These are phyloP conservation scores for Leptoclinus maculatus DNA, from an alignment of 2,797 vertebrate genomes.

Conservation along the genomic window DNA sequence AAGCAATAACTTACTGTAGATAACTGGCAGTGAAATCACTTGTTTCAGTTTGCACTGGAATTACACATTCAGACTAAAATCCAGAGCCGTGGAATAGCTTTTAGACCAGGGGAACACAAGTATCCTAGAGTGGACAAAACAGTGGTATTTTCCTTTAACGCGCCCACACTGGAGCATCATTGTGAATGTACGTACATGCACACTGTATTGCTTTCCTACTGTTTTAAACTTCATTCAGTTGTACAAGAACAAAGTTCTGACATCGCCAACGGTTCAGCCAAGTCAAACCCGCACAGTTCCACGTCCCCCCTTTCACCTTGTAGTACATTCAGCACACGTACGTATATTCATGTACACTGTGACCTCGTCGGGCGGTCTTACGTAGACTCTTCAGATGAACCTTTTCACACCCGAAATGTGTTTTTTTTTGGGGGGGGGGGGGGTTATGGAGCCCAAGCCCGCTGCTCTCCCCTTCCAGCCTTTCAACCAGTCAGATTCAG, in stretches of 20 bases:
- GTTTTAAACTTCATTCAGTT: conserved; percentile 43
- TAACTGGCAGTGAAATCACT: conserved; percentile 49
- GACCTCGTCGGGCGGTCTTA: conserved; percentile 58
- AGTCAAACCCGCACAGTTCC: conserved; percentile 46
- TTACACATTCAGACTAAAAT: conserved; percentile 28
- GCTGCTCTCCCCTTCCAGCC: conserved; percentile 52
- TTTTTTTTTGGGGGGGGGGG: not conserved
- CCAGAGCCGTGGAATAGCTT: conserved; percentile 15
- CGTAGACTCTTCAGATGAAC: conserved; percentile 43
- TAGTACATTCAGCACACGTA: conserved; percentile 51
- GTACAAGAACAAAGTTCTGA: conserved; percentile 60
- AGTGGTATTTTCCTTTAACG: conserved; percentile 63
- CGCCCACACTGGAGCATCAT: conserved; percentile 43
- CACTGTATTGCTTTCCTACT: conserved; percentile 65
- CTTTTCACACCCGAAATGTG: conserved; percentile 17
- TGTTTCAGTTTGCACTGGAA: conserved; percentile 24
- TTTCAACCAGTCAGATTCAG: conserved; percentile 52
- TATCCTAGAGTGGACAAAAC: conserved; percentile 28
- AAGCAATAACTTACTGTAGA: conserved; percentile 21
- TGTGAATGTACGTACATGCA: conserved; percentile 61
- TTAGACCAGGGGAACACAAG: not conserved
- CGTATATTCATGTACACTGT: conserved; percentile 68
- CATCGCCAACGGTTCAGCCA: conserved; percentile 42
- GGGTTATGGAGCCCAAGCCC: conserved; percentile 36
- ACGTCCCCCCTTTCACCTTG: conserved; percentile 38